Evolutionary conservation across 2,797 vertebrate species (phyloP), one percentile per base, ranked within the genome.

Genomic region (Cossypha dichroa): DNA sequence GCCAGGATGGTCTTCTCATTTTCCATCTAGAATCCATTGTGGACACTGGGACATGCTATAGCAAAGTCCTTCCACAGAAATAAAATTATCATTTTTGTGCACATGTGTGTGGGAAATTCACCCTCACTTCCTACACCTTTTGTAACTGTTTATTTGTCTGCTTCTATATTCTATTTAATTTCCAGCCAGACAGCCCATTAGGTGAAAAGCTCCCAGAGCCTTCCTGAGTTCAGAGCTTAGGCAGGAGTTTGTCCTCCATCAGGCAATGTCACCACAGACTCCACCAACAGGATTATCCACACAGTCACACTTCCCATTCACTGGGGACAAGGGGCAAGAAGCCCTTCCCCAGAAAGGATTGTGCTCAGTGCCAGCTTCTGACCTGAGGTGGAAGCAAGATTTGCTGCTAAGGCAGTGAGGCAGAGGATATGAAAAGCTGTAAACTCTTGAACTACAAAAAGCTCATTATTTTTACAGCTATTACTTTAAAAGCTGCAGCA

Each of bases 21-120:
- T 64, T 84, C 52, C 21, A 46, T 9, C 38, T 22, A 2, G 21
- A 36, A 36, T 36, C 36, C 36, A 36, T 10, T 36, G 36, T 36
- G 36, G 36, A 36, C 11, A 36, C 36, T 36, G 36, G 36, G 10
- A 36, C 36, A 36, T 8, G 56, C 40, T 74, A 33, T 3, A 12
- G 29, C 8, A 14, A 54, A 49, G 46, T 13, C 11, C 15, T 48
- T 23, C 38, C 8, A 28, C 2, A 8, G 54, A 49, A 81, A 67
- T n/a, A 60, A 86, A 68, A 46, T 8, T 1, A n/a, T 14, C 2
- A 3, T 4, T 52, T 60, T 8, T 40, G 8, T 29, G 18, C 2
- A 0, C 1, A 2, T 1, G 1, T 23, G 12, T 13, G 6, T 2
- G 5, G 26, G 45, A 78, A 80, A 51, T 38, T 59, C 43, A 60